Conservation (phyloP, 2,888 invertebrate genomes). For the Odontocerum albicorne region DNA sequence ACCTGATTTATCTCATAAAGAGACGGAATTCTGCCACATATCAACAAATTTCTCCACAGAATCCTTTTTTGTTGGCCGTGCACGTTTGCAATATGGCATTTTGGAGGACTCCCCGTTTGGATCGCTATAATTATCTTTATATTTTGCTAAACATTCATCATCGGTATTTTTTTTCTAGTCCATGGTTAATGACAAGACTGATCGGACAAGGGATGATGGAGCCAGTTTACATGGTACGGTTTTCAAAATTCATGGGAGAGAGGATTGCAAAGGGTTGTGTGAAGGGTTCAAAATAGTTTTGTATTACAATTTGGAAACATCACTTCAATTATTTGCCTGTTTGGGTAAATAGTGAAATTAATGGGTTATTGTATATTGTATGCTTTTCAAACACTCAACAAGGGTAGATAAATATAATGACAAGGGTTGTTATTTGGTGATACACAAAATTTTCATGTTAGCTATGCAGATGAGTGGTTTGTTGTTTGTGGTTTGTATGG, state of each 20-base stretch:
- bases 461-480: too few relatives aligned
- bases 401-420: conserved; percentile 1
- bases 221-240: conserved; percentile 21
- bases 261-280: conserved; percentile 23
- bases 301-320: conserved; percentile 21
- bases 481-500: too few relatives aligned
- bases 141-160: conserved; percentile 27
- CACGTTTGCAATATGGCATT: conserved; percentile 33
- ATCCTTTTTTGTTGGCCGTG: conserved; percentile 23
- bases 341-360: conserved; percentile 23
- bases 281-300: conserved; percentile 22
- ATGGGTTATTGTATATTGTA: conserved; percentile 9
- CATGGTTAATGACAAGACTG: conserved; percentile 23
- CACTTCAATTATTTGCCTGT: conserved; percentile 31
- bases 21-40: conserved; percentile 27
- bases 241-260: conserved; percentile 27
- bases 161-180: conserved; percentile 8
- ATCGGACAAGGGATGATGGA: conserved; percentile 18
- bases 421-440: conserved; percentile 13
- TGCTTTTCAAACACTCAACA: neutral
- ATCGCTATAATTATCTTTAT: conserved; percentile 24
- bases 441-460: too few relatives aligned
- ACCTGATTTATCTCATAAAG: conserved; percentile 4
- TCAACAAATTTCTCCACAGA: conserved; percentile 18
- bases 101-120: conserved; percentile 1